Percentiles rank a stretch among this genome's conserved stretches.
Conservation (phyloP, 2,888 invertebrate genomes). For the Epicampocera succincta region DNA sequence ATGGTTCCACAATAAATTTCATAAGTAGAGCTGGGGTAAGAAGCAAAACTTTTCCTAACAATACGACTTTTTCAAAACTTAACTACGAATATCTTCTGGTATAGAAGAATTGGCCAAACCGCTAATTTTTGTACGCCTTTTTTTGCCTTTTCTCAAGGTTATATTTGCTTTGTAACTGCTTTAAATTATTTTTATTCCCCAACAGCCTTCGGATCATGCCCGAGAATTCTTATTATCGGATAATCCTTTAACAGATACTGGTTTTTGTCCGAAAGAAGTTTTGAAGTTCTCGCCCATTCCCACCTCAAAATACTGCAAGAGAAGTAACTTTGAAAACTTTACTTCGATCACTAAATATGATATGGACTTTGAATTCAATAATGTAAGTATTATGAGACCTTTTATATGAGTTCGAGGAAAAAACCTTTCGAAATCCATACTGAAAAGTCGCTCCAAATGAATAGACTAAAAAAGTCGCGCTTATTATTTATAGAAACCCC, state of each 20-base stretch:
- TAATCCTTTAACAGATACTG: constrained; percentile 78
- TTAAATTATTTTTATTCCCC: too few relatives aligned
- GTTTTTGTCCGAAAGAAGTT: constrained; percentile 80
- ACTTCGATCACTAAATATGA: constrained; percentile 80
- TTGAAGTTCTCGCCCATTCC: constrained; percentile 81
- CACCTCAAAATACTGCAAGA: constrained; percentile 80
- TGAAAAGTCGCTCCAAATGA: too few relatives aligned
- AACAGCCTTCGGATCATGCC: constrained; percentile 79
- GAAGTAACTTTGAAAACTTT: constrained; percentile 80
- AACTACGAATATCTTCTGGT: too few relatives aligned
- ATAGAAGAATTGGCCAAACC: too few relatives aligned
- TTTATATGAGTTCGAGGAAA: not conserved
- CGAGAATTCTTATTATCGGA: constrained; percentile 78
- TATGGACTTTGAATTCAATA: constrained; percentile 78
- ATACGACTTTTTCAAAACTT: too few relatives aligned
- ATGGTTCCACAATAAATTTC: constrained; percentile 77
- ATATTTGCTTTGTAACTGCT: too few relatives aligned
- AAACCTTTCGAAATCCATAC: too few relatives aligned
- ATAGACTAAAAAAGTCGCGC: too few relatives aligned
- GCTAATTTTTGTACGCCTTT: too few relatives aligned
- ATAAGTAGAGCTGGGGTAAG: constrained; percentile 79
- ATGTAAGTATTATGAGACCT: constrained; percentile 73
- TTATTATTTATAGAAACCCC: too few relatives aligned
- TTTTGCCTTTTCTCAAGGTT: too few relatives aligned
- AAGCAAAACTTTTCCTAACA: not conserved